phyloP scores from a whole-genome alignment of 2,113 vertebrate genomes.

The Synchiropus splendidus region DNA sequence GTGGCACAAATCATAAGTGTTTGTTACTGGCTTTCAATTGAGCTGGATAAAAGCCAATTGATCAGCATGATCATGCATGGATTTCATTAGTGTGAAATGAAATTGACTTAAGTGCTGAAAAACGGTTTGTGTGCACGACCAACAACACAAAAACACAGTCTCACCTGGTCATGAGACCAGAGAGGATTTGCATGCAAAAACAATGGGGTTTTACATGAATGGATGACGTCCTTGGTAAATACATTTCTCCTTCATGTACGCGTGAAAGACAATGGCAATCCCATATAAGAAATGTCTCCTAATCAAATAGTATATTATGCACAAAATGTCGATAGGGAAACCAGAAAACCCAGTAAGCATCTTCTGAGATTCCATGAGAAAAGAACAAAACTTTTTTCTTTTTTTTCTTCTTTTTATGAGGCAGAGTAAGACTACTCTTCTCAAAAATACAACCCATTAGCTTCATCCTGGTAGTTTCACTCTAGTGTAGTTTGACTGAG shows the following conservation, averaged over 20 bases:
- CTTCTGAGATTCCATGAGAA: constrained; percentile 36
- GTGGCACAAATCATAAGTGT: constrained; percentile 55
- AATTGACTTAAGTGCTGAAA: constrained; percentile 47
- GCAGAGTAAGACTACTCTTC: constrained; percentile 42
- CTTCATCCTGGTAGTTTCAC: constrained; percentile 29
- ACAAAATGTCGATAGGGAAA: constrained; percentile 50
- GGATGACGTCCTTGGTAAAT: constrained; percentile 49
- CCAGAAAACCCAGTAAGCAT: constrained; percentile 29
- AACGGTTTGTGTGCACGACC: constrained; percentile 45
- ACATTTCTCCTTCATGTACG: constrained; percentile 44
- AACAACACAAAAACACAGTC: constrained; percentile 53
- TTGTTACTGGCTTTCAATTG: constrained; percentile 20
- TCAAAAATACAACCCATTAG: constrained; percentile 40
- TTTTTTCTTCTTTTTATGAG: too few relatives aligned
- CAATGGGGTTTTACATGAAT: constrained; percentile 51
- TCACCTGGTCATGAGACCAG: constrained; percentile 43
- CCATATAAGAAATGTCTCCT: constrained; percentile 50
- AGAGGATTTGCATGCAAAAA: constrained; percentile 62
- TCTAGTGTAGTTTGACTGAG: constrained; percentile 37
- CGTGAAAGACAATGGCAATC: constrained; percentile 37
- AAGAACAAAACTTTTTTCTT: constrained; percentile 27
- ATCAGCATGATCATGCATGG: constrained; percentile 51
- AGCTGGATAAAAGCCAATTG: constrained; percentile 32
- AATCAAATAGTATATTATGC: constrained; percentile 56
- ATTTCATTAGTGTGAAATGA: constrained; percentile 38